Conservation (phyloP, 2,113 vertebrate species). For the Stictonetta naevosa region DNA sequence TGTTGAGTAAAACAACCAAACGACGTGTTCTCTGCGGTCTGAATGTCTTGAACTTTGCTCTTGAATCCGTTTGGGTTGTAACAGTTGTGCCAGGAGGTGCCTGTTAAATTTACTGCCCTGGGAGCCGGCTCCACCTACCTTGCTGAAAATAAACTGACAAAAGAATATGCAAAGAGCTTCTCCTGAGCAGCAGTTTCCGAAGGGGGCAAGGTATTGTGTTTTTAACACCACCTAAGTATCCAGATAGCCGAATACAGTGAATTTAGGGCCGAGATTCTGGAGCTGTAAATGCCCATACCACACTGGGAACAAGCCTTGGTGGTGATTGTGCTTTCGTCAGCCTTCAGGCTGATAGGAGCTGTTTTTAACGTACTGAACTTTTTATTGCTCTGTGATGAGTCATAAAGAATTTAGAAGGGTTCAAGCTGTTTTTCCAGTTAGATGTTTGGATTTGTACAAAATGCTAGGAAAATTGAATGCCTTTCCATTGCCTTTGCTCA, state of each 20-base stretch:
- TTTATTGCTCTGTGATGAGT: neutral
- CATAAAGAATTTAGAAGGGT: neutral
- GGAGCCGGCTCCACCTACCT: neutral
- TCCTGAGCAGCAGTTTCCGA: neutral
- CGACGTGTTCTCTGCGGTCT: neutral
- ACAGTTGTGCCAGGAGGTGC: neutral
- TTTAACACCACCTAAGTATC: neutral
- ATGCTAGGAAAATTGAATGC: neutral
- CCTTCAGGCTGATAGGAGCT: neutral
- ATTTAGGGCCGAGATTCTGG: neutral
- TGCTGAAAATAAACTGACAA: neutral
- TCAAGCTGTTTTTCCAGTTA: neutral
- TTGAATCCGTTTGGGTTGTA: neutral
- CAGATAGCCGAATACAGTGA: fast-evolving
- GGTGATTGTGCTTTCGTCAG: neutral
- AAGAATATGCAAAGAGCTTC: neutral
- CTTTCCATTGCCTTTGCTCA: neutral
- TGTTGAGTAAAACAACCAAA: neutral
- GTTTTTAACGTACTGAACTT: neutral
- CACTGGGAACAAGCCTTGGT: fast-evolving
- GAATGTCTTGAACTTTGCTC: neutral
- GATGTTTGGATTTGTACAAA: neutral
- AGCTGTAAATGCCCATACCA: fast-evolving
- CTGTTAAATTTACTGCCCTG: neutral
- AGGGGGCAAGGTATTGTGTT: fast-evolving